Conservation (phyloP, 2,113 vertebrate species). For the Sclerurus mexicanus region DNA sequence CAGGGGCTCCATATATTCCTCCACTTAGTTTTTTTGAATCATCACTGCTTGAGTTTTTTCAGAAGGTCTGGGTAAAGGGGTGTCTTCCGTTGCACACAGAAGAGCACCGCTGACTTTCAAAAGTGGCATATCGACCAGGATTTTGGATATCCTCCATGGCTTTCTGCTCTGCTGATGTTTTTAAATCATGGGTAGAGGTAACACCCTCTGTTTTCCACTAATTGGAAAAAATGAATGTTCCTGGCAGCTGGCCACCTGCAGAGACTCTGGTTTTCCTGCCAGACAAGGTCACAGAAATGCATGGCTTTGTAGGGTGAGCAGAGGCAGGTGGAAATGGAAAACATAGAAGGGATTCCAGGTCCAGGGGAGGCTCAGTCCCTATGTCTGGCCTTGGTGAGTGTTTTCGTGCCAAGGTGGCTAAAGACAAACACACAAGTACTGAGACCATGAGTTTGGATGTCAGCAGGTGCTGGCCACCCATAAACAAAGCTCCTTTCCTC, state of each 20-base stretch:
- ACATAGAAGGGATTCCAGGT: not conserved
- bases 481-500: constrained; percentile 17
- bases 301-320: not conserved
- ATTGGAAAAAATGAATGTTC: not conserved
- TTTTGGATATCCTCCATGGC: not conserved
- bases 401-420: not conserved
- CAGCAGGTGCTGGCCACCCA: not conserved
- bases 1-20: rapidly evolving
- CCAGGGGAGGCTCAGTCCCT: not conserved
- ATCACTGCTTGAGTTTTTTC: not conserved
- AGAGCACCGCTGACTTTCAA: not conserved
- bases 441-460: not conserved
- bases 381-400: not conserved
- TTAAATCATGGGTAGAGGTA: not conserved
- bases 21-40: not conserved
- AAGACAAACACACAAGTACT: not conserved
- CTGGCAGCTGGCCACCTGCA: not conserved
- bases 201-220: constrained; percentile 1
- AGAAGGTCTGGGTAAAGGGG: not conserved
- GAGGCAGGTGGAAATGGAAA: not conserved
- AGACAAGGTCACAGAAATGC: not conserved
- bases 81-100: not conserved
- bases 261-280: not conserved
- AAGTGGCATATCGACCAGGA: not conserved
- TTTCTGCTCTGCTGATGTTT: not conserved